A percentile compares a stretch with the other conserved stretches of the same genome.
phyloP scores from a whole-genome alignment of 2,888 invertebrate genomes.

The Alloplasta piceator region DNA sequence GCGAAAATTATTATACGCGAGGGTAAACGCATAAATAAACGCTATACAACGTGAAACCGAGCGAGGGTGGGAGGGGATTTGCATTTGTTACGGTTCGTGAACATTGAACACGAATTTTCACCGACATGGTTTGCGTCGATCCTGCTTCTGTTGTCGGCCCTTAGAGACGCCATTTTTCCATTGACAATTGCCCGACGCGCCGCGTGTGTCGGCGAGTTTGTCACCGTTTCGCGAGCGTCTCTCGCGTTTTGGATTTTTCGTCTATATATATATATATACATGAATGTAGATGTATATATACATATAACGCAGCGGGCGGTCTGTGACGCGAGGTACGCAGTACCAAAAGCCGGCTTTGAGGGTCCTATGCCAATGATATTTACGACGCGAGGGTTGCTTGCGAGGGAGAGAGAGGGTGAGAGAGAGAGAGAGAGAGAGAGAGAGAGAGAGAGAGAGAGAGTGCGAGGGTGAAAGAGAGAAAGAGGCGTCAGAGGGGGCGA shows the following conservation, averaged over 20 bases:
- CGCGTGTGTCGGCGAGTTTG: constrained; percentile 10
- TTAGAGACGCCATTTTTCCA: constrained; percentile 36
- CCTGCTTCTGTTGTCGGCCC: constrained; percentile 17
- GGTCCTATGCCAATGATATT: constrained; percentile 12
- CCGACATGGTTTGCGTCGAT: constrained; percentile 7
- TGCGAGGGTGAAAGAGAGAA: too few species aligned
- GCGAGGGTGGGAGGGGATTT: constrained; percentile 32
- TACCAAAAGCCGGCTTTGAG: constrained; percentile 51
- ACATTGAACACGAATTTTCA: constrained; percentile 52
- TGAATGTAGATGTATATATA: background rate
- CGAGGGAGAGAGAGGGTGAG: background rate
- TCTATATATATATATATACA: background rate
- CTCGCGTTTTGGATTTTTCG: constrained; percentile 54
- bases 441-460: background rate
- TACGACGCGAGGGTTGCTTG: background rate
- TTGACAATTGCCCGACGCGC: constrained; percentile 36
- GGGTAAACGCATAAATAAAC: constrained; percentile 27
- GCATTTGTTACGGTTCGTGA: constrained; percentile 53
- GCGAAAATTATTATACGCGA: constrained; percentile 5
- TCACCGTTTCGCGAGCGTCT: constrained; percentile 37
- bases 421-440: background rate
- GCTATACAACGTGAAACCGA: constrained; percentile 1
- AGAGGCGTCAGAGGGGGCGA: constrained; percentile 32
- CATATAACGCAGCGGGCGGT: constrained; percentile 57
- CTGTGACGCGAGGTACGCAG: constrained; percentile 39